phyloP scores from a whole-genome alignment of 2,888 invertebrate genomes.

The Atrina japonica region DNA sequence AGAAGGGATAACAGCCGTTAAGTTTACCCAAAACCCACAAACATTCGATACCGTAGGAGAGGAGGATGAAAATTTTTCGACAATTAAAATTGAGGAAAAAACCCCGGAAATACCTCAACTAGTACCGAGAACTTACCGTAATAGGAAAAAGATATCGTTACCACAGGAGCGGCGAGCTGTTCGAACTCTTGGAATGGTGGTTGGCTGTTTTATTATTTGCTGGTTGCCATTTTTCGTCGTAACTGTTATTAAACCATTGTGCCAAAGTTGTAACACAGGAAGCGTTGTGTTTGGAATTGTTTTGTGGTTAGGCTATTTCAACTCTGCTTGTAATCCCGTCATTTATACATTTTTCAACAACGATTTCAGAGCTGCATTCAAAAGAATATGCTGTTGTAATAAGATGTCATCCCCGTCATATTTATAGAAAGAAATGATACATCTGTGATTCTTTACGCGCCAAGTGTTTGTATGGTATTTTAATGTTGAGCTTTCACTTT shows the following conservation, averaged over 20 bases:
- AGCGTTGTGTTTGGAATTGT: conserved; percentile 92
- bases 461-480: too few relatives aligned
- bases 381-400: conserved; percentile 85
- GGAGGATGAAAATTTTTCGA: conserved; percentile 15
- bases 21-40: conserved; percentile 9
- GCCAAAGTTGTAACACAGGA: conserved; percentile 89
- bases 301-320: conserved; percentile 99
- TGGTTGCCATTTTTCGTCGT: conserved; percentile 96
- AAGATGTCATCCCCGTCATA: conserved; percentile 13
- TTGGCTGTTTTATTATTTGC: conserved; percentile 96
- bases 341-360: conserved; percentile 97
- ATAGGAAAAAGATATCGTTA: conserved; percentile 58
- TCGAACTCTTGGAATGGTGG: conserved; percentile 95
- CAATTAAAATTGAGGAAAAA: conserved; percentile 2
- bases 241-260: conserved; percentile 92
- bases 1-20: conserved; percentile 21
- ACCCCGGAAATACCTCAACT: conserved; percentile 16
- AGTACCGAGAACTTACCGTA: conserved; percentile 28
- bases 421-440: conserved; percentile 15
- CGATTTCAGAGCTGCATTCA: conserved; percentile 98
- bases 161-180: conserved; percentile 85
- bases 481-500: too few relatives aligned
- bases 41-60: conserved; percentile 26
- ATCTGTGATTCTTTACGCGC: too few relatives aligned
- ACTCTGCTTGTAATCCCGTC: conserved; percentile 96